Base-by-base conservation (phyloP, 37 sponge, comb jelly and placozoan species). In the Oscarella lobularis region DNA sequence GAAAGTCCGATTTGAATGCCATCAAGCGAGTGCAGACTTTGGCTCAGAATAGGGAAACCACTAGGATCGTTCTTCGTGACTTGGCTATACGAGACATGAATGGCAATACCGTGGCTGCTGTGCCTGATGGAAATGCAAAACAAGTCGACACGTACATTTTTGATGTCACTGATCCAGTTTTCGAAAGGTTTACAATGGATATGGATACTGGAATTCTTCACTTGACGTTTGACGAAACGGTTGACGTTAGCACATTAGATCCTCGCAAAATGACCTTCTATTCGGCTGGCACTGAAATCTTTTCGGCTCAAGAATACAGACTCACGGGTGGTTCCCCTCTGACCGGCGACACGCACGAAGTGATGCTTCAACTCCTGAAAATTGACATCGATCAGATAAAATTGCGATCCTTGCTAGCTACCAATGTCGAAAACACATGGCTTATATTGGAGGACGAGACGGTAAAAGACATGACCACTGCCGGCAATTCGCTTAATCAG, bases 161-260 rank as follows among this genome's bases (percentile, higher is more conserved):
- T 5, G 71, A 93, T 67, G 55, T 36, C 2, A 85, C 81, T 0
- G 6, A 65, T 20, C 94, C 94, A 14, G 29, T 73, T 5, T 70
- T 89, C 1, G 38, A 77, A 0, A 35, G 54, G n/a, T 93, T 90
- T 55, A 78, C 75, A 29, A 69, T 93, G 32, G 87, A 93, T 69
- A 86, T 93, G 87, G 71, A 93, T 39, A 37, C 30, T 4, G 94
- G 87, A 29, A 60, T 79, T 0, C 38, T 89, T 6, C 38, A 75
- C 2, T 39, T 93, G 41, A 82, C 82, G 1, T 93, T 93, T 79
- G 84, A 86, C 67, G 94, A 93, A 39, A 89, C 90, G n/a, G 78
- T 93, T 9, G 87, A 89, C 74, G 76, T 84, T 0, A 54, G 30
- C 27, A 75, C 83, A 31, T 77, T 93, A 38, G 67, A 73, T 39